A percentile compares a stretch with the other conserved stretches of the same genome.
These are phyloP conservation scores for Phalacrocorax brasilianus DNA, from an alignment of 2,113 vertebrate species.

Conservation along the genomic window DNA sequence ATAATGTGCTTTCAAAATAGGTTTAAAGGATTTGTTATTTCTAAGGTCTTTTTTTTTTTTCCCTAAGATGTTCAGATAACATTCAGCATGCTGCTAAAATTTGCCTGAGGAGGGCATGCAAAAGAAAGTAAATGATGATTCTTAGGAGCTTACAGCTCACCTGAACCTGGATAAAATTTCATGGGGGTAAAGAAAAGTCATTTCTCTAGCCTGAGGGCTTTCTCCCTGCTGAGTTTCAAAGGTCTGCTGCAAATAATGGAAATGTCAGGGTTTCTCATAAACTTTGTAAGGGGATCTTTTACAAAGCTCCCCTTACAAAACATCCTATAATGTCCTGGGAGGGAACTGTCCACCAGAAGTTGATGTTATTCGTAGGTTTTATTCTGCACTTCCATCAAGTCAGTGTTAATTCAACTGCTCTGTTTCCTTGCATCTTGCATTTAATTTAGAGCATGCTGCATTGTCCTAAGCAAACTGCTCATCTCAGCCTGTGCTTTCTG, in stretches of 20 bases:
- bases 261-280: neutral
- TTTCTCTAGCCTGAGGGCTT: neutral
- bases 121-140: neutral
- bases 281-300: neutral
- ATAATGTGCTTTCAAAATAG: neutral
- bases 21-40: neutral
- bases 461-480: neutral
- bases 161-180: neutral
- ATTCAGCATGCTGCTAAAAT: neutral
- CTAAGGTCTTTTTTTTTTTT: neutral
- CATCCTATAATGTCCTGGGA: neutral
- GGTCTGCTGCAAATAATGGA: neutral
- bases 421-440: neutral
- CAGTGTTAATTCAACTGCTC: neutral
- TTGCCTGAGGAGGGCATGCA: neutral
- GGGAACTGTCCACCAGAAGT: neutral
- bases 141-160: neutral
- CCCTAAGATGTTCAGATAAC: neutral
- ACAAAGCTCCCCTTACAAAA: neutral
- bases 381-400: neutral
- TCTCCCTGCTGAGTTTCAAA: constrained; percentile 26
- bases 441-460: neutral
- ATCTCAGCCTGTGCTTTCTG: neutral
- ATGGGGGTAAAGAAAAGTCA: neutral
- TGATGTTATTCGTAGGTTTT: neutral